These are phyloP conservation scores for Callinectes sapidus DNA, from an alignment of 2,888 invertebrate genomes.

Conservation along the genomic window DNA sequence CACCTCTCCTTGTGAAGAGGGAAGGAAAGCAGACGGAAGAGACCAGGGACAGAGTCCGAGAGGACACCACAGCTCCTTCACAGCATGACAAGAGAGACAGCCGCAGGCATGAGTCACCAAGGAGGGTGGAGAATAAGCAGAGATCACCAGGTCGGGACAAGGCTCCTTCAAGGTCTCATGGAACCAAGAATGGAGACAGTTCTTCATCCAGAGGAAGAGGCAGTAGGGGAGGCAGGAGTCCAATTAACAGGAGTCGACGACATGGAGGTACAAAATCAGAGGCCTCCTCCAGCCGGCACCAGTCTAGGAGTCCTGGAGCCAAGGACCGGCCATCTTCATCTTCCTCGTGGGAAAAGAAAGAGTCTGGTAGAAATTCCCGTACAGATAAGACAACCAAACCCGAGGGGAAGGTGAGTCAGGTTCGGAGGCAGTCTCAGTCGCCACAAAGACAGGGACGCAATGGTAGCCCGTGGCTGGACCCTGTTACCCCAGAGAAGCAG, in stretches of 20 bases:
- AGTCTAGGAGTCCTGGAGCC: conserved; percentile 41
- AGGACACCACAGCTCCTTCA: conserved; percentile 2
- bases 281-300: conserved; percentile 40
- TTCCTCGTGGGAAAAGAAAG: conserved; percentile 43
- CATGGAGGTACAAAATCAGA: conserved; percentile 39
- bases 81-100: conserved; percentile 50
- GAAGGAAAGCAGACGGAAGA: conserved; percentile 53
- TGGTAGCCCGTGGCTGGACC: conserved; percentile 64
- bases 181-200: conserved; percentile 1
- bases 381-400: conserved; percentile 36
- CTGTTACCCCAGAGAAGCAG: conserved; percentile 62
- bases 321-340: not conserved
- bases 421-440: conserved; percentile 35
- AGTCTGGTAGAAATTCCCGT: not conserved
- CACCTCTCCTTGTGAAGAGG: conserved; percentile 39
- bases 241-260: conserved; percentile 36
- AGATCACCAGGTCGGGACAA: conserved; percentile 43
- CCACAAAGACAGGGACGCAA: conserved; percentile 63
- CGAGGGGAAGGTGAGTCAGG: conserved; percentile 30
- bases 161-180: conserved; percentile 9
- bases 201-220: conserved; percentile 43
- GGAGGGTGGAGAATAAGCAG: conserved; percentile 48
- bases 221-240: conserved; percentile 47
- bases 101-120: conserved; percentile 49
- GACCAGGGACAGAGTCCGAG: conserved; percentile 28